Evolutionary conservation across 2,888 invertebrate species (phyloP), one percentile per base, ranked within the genome.

Genomic region (Microchrysa polita): DNA sequence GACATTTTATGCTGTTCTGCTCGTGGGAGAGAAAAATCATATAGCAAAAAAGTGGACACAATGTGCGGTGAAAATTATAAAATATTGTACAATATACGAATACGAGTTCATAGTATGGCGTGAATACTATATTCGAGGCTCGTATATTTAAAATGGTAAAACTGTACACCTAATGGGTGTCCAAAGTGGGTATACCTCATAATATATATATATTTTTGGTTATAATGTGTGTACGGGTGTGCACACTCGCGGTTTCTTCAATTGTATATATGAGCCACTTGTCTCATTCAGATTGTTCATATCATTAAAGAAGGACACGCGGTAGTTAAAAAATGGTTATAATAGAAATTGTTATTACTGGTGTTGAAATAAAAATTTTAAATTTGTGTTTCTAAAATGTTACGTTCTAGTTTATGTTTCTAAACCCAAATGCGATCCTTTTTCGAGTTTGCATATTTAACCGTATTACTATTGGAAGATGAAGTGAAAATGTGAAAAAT

Each of bases 41-140:
- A n/a, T n/a, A n/a, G n/a, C n/a, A n/a, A 67, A 65, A 69, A 55
- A 34, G 27, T 34, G 7, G 27, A 69, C 69, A 69, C 57, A 18
- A 59, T 67, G 67, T 67, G 73, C 65, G 69, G 73, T 72, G 73
- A 72, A 75, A 75, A 73, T 75, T 73, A 75, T 75, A 75, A 73
- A 75, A 75, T 75, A 73, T 75, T 73, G 73, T 75, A 53, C 34
- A 40, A 48, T 0, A 44, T 48, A 60, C 73, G 75, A 59, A 73
- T 69, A 73, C n/a, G n/a, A n/a, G n/a, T n/a, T n/a, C 67, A 67
- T 40, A 16, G 48, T 65, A 60, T 65, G 73, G 57, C 53, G 73
- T 71, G 73, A 72, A 75, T 73, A 73, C 73, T 73, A 75, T 75
- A 75, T 75, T 40, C 27, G 53, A 42, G 0, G 63, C 27, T 59